These are phyloP conservation scores for Butorides virescens DNA, from an alignment of 2,113 vertebrate genomes.

Conservation along the genomic window DNA sequence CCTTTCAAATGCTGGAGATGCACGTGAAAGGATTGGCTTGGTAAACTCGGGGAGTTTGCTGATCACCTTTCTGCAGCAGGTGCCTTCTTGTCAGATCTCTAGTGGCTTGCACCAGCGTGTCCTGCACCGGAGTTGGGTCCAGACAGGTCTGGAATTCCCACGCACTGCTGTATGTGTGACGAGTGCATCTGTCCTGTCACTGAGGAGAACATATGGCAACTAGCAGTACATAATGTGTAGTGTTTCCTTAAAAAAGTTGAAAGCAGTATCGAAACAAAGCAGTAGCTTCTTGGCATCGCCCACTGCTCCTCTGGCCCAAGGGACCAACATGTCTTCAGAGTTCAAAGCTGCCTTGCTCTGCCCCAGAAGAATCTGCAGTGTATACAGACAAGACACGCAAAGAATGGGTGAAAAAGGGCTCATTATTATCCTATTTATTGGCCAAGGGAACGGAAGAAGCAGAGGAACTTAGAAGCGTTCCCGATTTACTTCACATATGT, in stretches of 20 bases:
- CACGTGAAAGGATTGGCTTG: background rate
- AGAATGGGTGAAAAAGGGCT: background rate
- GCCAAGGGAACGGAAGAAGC: background rate
- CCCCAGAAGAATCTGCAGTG: background rate
- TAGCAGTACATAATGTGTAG: background rate
- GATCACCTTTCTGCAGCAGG: background rate
- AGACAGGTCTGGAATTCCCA: background rate
- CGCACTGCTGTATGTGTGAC: background rate
- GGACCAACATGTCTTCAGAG: background rate
- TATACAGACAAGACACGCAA: background rate
- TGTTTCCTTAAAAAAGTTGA: background rate
- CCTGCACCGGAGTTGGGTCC: fast-evolving
- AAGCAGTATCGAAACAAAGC: background rate
- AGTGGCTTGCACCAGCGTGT: background rate
- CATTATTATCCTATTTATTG: background rate
- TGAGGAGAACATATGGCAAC: background rate
- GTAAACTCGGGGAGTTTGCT: background rate
- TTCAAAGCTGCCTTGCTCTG: background rate
- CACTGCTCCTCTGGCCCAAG: background rate
- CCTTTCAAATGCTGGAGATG: background rate
- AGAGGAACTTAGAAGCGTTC: background rate
- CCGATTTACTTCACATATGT: background rate
- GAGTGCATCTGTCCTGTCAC: background rate
- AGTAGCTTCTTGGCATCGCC: background rate
- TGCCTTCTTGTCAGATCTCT: background rate